Percentiles rank a stretch among this genome's conserved stretches.
phyloP scores from a whole-genome alignment of 1,140 invertebrate species.

The Neodiprion virginianus region DNA sequence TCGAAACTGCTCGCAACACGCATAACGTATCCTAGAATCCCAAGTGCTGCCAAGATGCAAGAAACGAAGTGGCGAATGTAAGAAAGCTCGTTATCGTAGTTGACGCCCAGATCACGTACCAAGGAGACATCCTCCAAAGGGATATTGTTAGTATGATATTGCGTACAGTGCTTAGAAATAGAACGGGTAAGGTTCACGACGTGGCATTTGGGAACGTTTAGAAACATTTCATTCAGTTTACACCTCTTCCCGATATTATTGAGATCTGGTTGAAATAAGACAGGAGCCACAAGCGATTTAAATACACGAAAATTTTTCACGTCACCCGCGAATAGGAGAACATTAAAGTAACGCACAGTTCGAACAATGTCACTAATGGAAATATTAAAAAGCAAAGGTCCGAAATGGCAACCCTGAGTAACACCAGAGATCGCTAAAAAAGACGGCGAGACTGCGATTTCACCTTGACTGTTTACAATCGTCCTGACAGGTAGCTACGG shows the following conservation, averaged over 20 bases:
- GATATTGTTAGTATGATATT: no score
- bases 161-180: no score
- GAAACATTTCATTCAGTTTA: constrained; percentile 10
- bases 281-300: not conserved
- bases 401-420: constrained; percentile 10
- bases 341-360: not conserved
- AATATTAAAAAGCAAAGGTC: constrained; percentile 11
- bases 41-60: not conserved
- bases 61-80: not conserved
- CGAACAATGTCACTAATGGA: constrained; percentile 20
- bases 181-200: no score
- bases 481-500: no score
- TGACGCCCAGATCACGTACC: no score
- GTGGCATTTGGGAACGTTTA: constrained; percentile 21
- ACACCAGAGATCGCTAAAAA: no score
- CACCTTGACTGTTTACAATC: no score
- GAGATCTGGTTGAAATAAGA: constrained; percentile 18
- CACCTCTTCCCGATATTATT: constrained; percentile 14
- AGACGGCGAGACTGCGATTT: no score
- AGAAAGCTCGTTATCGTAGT: not conserved
- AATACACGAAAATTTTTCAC: constrained; percentile 11
- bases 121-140: no score
- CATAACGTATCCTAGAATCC: constrained; percentile 10
- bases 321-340: constrained; percentile 22
- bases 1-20: constrained; percentile 6